Conservation (phyloP, 2,113 vertebrate species). For the Oriolus oriolus region DNA sequence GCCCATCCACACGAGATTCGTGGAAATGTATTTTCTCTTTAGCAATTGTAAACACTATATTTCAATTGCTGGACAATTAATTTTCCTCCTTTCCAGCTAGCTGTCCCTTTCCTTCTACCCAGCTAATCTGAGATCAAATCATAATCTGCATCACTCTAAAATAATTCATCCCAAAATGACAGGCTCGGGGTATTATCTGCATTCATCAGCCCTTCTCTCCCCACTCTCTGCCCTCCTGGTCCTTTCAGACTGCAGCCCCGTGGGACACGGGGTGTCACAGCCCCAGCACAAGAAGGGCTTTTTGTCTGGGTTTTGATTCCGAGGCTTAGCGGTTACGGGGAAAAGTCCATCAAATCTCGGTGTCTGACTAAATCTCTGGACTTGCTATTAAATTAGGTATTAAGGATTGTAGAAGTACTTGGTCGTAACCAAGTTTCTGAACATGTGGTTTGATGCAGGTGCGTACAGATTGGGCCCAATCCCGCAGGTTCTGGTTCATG, state of each 20-base stretch:
- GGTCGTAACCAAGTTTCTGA: neutral
- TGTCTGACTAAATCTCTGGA: neutral
- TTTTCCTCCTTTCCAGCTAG: neutral
- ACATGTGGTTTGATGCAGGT: neutral
- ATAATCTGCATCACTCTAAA: neutral
- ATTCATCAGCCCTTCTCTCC: neutral
- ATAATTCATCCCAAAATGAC: accelerated
- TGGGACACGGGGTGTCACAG: neutral
- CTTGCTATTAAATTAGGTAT: neutral
- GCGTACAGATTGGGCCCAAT: neutral
- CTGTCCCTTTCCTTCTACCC: neutral
- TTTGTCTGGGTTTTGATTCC: neutral
- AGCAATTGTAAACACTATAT: neutral
- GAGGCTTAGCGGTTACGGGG: accelerated
- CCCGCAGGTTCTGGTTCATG: neutral
- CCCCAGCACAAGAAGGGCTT: neutral
- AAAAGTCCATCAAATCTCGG: neutral
- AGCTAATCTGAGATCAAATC: neutral
- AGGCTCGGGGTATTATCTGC: neutral
- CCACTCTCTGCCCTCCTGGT: neutral
- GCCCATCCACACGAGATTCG: accelerated
- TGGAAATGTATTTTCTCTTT: neutral
- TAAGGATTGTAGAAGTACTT: neutral
- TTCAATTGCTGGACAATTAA: neutral
- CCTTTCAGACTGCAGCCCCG: neutral